Conservation (phyloP, 2,113 vertebrate species). For the Pterocles orientalis region DNA sequence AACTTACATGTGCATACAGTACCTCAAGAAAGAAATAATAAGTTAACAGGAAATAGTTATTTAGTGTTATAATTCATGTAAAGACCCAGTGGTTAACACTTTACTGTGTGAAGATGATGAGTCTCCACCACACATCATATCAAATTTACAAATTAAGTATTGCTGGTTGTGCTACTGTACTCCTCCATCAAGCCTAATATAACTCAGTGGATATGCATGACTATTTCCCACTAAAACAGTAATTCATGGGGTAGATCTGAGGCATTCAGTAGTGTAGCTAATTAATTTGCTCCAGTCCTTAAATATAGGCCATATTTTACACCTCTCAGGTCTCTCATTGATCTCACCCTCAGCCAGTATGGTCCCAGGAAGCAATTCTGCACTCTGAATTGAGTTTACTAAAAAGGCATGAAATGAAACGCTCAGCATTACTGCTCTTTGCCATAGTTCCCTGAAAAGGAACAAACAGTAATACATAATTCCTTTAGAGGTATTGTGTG, state of each 20-base stretch:
- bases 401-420: neutral
- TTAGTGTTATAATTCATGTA: neutral
- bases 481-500: neutral
- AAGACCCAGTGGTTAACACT: neutral
- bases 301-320: neutral
- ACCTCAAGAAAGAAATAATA: neutral
- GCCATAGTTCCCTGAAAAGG: neutral
- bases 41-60: neutral
- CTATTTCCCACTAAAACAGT: neutral
- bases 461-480: neutral
- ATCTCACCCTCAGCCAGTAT: neutral
- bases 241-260: neutral
- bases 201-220: neutral
- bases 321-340: neutral
- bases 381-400: neutral
- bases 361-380: neutral
- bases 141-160: neutral
- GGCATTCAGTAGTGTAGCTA: neutral
- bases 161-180: neutral
- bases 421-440: neutral
- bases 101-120: neutral
- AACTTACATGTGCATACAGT: neutral
- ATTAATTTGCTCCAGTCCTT: neutral
- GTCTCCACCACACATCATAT: neutral
- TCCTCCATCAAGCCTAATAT: neutral